Base-by-base conservation (phyloP, 2,113 vertebrate species). In the Merops nubicus region DNA sequence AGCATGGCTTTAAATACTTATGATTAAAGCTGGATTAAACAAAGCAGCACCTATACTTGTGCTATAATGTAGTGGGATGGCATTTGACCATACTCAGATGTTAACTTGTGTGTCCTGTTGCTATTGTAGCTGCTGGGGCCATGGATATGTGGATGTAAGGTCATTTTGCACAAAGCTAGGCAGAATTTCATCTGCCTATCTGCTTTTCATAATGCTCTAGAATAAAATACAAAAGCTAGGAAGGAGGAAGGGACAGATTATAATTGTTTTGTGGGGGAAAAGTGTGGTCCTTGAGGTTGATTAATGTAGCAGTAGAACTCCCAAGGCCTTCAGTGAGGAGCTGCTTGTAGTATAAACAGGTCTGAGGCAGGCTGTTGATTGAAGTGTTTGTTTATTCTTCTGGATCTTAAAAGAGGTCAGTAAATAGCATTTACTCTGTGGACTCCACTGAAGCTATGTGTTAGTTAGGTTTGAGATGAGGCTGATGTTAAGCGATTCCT, bases 341-440 rank as follows among this genome's bases (percentile, higher is more conserved):
- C 53, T 72, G 65, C 65, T 85, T 68, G 54, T 93, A 94, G 78
- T 53, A 68, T 73, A 64, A 95, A 64, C 43, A 88, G 57, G 72
- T 90, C n/a, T 59, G 78, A 91, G 78, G 36, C 40, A 60, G 62
- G 78, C 82, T 45, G 78, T 50, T 88, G 88, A 79, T 43, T 88
- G 92, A 93, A 85, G 57, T 88, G 56, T 89, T 77, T 96, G 77
- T 89, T 95, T 93, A n/a, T 89, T 93, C 72, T 91, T 88, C 57
- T 79, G 70, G 31, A 29, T 82, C 67, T 88, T 88, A 78, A 72
- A 87, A 89, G 77, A 94, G 70, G 33, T 91, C 85, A 79, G 78
- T 91, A 91, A 96, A 77, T 68, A 87, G 51, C 74, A 74, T 81
- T 86, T 89, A 56, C 38, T 83, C 54, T 80, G 3, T 87, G 84